Evolutionary conservation across 1,140 invertebrate genomes (phyloP), one percentile per base, ranked within the genome.

Genomic region (Scaptomyza hsui): DNA sequence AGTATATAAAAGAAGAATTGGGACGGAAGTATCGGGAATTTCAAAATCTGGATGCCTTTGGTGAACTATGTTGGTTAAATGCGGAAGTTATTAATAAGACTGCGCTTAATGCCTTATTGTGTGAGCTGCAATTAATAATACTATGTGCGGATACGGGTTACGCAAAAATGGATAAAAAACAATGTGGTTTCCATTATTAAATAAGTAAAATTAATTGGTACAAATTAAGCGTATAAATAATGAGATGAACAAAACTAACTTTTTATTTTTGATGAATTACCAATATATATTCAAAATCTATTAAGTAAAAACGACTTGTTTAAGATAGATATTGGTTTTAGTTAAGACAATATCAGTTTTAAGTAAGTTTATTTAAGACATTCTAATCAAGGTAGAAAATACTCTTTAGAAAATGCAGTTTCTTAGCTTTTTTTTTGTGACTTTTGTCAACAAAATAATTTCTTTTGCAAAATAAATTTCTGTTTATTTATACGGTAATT

Each of bases 141-240:
- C 12, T 4, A 37, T 19, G 1, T 12, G 42, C 41, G n/a, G 15
- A 13, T 16, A 16, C 48, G 48, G 26, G 10, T n/a, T 42, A 15
- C 3, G 10, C 32, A 41, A 55, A 26, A 19, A 15, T 52, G 49
- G 16, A 15, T 9, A 9, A 29, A 29, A 9, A 29, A 0, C 1
- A 19, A n/a, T 10, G 7, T 37, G 12, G 32, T 3, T 37, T 37
- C 12, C n/a, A n/a, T 37, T n/a, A 37, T n/a, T n/a, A 37, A n/a
- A 37, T 12, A 37, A n/a, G 7, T 21, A 4, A 21, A 55, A 55
- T 55, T 55, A 42, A 55, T 55, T 41, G 19, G 52, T 37, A n/a
- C 35, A 55, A 42, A 42, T 26, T n/a, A 12, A 55, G 52, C 52
- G 15, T 18, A 55, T 26, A 41, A 0, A 39, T 39, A 13, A 39